These are phyloP conservation scores for Phallusia fumigata DNA, from an alignment of 23 tunicate genomes.

Conservation along the genomic window DNA sequence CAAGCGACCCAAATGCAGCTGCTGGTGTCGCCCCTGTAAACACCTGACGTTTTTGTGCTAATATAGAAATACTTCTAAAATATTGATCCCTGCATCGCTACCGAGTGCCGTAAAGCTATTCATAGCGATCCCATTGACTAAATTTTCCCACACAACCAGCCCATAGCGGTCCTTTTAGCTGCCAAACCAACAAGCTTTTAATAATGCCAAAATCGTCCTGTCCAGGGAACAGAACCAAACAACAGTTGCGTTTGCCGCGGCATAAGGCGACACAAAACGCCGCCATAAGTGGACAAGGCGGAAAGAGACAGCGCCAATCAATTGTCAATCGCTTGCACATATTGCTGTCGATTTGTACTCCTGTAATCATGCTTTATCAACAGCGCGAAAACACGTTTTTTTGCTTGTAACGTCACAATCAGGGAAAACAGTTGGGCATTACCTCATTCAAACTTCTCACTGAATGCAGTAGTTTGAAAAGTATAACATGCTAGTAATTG, in stretches of 20 bases:
- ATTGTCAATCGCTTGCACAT: background rate
- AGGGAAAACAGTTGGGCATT: too few relatives aligned
- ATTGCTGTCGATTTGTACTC: background rate
- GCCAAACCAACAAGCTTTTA: background rate
- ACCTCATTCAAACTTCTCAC: too few relatives aligned
- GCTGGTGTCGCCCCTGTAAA: too few relatives aligned
- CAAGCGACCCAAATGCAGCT: too few relatives aligned
- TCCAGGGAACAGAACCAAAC: background rate
- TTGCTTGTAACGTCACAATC: too few relatives aligned
- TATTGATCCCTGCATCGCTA: background rate
- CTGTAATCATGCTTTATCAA: too few relatives aligned
- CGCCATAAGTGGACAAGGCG: conserved; percentile 3
- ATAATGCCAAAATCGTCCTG: conserved; percentile 5
- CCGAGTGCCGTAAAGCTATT: background rate
- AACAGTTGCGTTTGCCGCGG: background rate
- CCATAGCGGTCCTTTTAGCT: background rate
- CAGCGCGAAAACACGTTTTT: too few relatives aligned
- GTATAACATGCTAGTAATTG: too few relatives aligned
- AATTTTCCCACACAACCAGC: background rate
- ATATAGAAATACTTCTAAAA: background rate
- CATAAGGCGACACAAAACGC: background rate
- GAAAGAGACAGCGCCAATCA: conserved; percentile 7
- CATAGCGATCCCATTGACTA: background rate
- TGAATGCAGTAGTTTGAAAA: too few relatives aligned
- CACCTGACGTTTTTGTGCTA: background rate